Evolutionary conservation across 2,888 invertebrate genomes (phyloP).

Genomic region (Keiferia lycopersicella): DNA sequence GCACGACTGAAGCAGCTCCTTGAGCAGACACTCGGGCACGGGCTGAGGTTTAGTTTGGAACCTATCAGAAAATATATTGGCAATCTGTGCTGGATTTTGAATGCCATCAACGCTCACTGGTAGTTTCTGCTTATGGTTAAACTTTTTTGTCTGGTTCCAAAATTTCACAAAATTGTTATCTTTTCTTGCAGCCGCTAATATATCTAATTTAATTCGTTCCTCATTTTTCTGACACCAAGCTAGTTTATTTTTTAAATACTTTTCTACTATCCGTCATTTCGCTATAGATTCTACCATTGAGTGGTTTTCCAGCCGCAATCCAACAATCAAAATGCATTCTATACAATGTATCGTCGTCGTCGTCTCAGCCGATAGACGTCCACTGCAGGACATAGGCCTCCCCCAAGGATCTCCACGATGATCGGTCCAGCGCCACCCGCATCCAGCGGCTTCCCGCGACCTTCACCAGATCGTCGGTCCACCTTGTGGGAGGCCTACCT

Average conservation of each 20-base stretch:
- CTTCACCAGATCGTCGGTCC: too few relatives aligned
- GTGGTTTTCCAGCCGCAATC: not conserved
- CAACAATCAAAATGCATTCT: not conserved
- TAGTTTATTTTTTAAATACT: slow-evolving; percentile 16
- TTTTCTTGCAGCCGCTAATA: not conserved
- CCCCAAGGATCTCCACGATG: too few relatives aligned
- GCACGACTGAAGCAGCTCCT: not conserved
- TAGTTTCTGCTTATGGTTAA: slow-evolving; percentile 18
- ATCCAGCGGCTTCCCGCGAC: too few relatives aligned
- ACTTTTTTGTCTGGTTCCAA: slow-evolving; percentile 13
- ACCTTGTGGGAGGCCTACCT: too few relatives aligned
- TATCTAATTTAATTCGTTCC: slow-evolving; percentile 9
- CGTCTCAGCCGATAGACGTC: too few relatives aligned
- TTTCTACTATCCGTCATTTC: not conserved
- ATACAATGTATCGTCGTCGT: too few relatives aligned
- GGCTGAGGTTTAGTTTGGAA: not conserved
- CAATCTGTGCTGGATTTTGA: not conserved
- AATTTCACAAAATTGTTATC: slow-evolving; percentile 9
- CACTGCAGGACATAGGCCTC: too few relatives aligned
- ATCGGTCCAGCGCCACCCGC: too few relatives aligned
- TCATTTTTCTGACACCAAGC: slow-evolving; percentile 14
- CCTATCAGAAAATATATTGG: not conserved
- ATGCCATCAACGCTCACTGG: not conserved
- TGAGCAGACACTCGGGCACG: not conserved
- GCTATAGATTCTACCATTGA: not conserved